These are phyloP conservation scores for Mimachlamys varia DNA, from an alignment of 2,888 invertebrate species.

Conservation along the genomic window DNA sequence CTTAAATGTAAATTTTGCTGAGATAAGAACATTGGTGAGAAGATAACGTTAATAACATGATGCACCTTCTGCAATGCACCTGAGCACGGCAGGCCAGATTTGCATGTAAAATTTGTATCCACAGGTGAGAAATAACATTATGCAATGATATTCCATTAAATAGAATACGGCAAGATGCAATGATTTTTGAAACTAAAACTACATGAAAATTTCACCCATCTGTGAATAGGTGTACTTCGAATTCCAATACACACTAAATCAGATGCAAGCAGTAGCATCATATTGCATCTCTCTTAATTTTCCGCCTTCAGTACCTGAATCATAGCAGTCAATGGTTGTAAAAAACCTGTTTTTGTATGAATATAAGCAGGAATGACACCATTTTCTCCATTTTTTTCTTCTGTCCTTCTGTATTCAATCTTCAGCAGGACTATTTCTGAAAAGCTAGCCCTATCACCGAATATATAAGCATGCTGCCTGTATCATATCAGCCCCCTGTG, in stretches of 20 bases:
- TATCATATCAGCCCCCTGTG: too few species aligned
- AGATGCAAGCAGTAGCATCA: not conserved
- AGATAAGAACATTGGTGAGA: conserved; percentile 18
- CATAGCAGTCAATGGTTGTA: too few species aligned
- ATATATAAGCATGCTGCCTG: too few species aligned
- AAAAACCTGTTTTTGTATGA: not conserved
- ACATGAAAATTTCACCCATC: not conserved
- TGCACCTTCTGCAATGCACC: not conserved
- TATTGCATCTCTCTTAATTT: not conserved
- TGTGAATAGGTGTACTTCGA: not conserved
- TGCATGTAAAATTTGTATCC: not conserved
- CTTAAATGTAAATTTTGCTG: not conserved
- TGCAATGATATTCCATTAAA: not conserved
- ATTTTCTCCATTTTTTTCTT: too few species aligned
- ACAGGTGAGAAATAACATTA: not conserved
- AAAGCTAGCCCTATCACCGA: too few species aligned
- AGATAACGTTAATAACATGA: not conserved
- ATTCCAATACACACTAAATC: not conserved
- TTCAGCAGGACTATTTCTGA: too few species aligned
- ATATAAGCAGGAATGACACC: too few species aligned
- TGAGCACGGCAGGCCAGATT: not conserved
- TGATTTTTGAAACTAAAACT: not conserved
- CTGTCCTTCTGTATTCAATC: too few species aligned
- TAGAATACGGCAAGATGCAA: not conserved
- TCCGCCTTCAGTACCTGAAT: not conserved